phyloP scores from a whole-genome alignment of 2,797 vertebrate species.

The Diplodus sargus region DNA sequence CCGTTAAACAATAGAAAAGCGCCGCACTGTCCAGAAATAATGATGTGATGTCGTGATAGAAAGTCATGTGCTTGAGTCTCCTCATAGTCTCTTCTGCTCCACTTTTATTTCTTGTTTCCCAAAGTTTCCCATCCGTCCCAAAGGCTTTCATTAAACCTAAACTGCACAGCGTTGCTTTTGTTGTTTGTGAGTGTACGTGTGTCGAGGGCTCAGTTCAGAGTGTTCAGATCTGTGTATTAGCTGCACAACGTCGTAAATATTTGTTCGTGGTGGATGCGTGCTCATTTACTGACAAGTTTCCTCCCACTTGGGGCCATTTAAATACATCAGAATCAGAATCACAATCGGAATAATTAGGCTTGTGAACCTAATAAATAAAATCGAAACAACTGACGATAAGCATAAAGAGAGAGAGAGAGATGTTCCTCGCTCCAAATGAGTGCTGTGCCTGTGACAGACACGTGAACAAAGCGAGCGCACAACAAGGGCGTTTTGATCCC shows the following conservation, averaged over 20 bases:
- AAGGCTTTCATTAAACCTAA: neutral
- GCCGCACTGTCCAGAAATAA: neutral
- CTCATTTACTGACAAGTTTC: conserved; percentile 1
- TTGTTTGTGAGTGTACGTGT: neutral
- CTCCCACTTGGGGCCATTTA: conserved; percentile 22
- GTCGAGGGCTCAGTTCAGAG: conserved; percentile 14
- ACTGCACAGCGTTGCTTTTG: too few relatives aligned
- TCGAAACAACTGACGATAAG: conserved; percentile 1
- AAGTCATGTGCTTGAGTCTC: neutral
- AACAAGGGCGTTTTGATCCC: conserved; percentile 54
- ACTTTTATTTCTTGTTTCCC: neutral
- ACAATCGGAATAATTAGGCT: conserved; percentile 5
- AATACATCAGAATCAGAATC: neutral
- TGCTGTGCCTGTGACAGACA: conserved; percentile 19
- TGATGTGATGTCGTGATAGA: neutral
- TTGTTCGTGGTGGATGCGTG: conserved; percentile 10
- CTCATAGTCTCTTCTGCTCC: neutral
- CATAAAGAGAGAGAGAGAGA: conserved; percentile 9
- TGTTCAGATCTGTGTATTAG: conserved; percentile 7
- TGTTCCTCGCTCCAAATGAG: neutral
- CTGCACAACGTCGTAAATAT: neutral
- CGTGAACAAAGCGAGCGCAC: conserved; percentile 22
- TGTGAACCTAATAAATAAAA: conserved; percentile 8
- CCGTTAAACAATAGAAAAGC: conserved; percentile 8
- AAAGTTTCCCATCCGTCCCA: neutral